Evolutionary conservation across 2,888 invertebrate genomes (phyloP), one percentile per base, ranked within the genome.

Genomic region (Diarsia brunnea): DNA sequence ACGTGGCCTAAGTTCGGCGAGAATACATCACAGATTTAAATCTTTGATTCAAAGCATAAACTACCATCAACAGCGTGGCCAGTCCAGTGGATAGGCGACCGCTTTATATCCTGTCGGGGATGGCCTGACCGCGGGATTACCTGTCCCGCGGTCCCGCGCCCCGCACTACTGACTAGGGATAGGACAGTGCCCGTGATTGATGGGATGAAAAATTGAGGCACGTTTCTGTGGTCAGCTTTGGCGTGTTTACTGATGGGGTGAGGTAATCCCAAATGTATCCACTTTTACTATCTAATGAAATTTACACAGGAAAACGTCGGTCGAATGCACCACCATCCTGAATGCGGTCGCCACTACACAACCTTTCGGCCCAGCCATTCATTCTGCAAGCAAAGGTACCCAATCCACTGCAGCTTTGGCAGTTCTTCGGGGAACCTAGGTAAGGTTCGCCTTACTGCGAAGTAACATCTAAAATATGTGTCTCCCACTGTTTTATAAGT

Each of bases 41-140:
- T 63, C 43, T 43, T 63, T 43, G 8, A 14, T n/a, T n/a, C 43
- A n/a, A 63, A 43, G 63, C 43, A n/a, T 63, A 53, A 31, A 58
- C 11, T 47, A 38, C 58, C 16, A 58, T 61, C 21, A 64, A 49
- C 19, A 51, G 2, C 27, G 27, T 21, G 58, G 31, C 61, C 31
- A 53, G 49, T 38, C 24, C 31, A 69, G 69, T 71, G 51, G 64
- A 67, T 43, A 60, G 81, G 84, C 82, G 75, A 84, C 87, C 89
- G 88, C 88, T 87, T 87, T 77, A 89, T 90, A 85, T 89, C 91
- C 90, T 86, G 85, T 67, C 82, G 69, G 83, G 80, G 85, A 87
- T 82, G 87, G 80, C 19, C 45, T 70, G 77, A 78, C 83, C 78
- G 67, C 76, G 68, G 72, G 66, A 79, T 74, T 77, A 81, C 81